phyloP scores from a whole-genome alignment of 2,888 invertebrate genomes.

The Spodoptera exigua region DNA sequence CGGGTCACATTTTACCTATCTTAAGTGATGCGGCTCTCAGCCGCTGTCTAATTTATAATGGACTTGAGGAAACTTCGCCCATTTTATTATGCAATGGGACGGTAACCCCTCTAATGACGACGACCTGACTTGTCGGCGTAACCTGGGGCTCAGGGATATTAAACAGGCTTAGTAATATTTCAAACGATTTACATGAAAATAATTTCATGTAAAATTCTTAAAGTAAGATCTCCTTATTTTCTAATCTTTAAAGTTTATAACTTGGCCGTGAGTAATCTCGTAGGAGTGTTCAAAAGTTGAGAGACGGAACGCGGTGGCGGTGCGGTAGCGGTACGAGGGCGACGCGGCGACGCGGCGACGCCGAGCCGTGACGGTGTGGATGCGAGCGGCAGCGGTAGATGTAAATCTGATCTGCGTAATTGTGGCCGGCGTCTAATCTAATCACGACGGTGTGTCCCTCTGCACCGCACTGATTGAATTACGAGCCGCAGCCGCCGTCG shows the following conservation, averaged over 20 bases:
- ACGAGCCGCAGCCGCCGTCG: constrained; percentile 67
- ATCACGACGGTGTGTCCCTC: constrained; percentile 83
- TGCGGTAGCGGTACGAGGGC: constrained; percentile 1
- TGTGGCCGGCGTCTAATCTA: constrained; percentile 87
- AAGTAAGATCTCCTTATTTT: constrained; percentile 29
- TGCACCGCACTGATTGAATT: constrained; percentile 84
- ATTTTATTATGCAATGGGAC: constrained; percentile 89
- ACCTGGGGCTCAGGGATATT: constrained; percentile 83
- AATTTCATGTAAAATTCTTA: constrained; percentile 58
- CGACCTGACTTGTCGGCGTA: constrained; percentile 83
- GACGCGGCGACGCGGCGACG: constrained; percentile 4
- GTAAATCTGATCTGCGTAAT: constrained; percentile 88
- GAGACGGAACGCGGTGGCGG: neutral
- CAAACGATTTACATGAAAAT: constrained; percentile 73
- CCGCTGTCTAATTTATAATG: constrained; percentile 89
- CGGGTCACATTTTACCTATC: constrained; percentile 89
- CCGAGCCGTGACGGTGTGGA: constrained; percentile 35
- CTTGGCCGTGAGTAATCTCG: constrained; percentile 19
- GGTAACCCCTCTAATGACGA: constrained; percentile 88
- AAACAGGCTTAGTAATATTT: constrained; percentile 80
- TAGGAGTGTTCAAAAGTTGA: constrained; percentile 10
- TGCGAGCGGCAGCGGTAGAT: constrained; percentile 66
- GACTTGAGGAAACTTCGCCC: constrained; percentile 88
- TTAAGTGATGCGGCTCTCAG: constrained; percentile 88
- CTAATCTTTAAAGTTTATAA: constrained; percentile 38